Evolutionary conservation across 2,797 vertebrate species (phyloP).

Genomic region (Orestias chungarensis): DNA sequence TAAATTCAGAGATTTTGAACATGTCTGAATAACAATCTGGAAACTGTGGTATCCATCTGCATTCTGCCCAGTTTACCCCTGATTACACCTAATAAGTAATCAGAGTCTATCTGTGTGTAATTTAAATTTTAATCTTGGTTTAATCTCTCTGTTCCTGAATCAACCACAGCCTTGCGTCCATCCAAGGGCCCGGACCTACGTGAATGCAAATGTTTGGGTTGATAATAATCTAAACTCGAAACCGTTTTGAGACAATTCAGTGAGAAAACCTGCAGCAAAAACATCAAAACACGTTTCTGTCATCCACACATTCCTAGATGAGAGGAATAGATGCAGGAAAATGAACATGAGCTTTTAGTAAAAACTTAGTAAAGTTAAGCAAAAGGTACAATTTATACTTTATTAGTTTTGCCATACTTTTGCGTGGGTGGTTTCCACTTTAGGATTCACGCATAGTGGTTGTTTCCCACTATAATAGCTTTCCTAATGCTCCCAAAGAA

Average conservation of each 20-base stretch:
- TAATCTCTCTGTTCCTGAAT: not conserved
- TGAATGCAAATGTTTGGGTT: not conserved
- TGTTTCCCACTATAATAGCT: slow-evolving; percentile 31
- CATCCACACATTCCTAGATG: slow-evolving; percentile 31
- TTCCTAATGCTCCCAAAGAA: slow-evolving; percentile 56
- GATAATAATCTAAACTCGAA: not conserved
- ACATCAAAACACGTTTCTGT: slow-evolving; percentile 2
- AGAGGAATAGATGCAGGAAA: slow-evolving; percentile 34
- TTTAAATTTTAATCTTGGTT: not conserved
- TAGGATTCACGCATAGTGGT: slow-evolving; percentile 16
- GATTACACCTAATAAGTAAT: not conserved
- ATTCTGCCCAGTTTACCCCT: not conserved
- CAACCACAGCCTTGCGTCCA: not conserved
- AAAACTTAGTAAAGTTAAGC: not conserved
- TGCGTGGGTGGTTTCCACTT: slow-evolving; percentile 30
- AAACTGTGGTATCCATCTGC: not conserved
- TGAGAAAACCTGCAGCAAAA: slow-evolving; percentile 10
- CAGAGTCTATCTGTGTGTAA: not conserved
- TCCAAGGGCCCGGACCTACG: not conserved
- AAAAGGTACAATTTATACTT: not conserved
- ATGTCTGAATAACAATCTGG: not conserved
- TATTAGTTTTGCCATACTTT: slow-evolving; percentile 25
- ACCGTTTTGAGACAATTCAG: slow-evolving; percentile 5
- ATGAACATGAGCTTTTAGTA: not conserved
- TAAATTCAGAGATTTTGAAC: not conserved